A percentile compares a stretch with the other conserved stretches of the same genome.
These are phyloP conservation scores for Lepisosteus oculatus DNA, from an alignment of 2,113 vertebrate genomes.

Conservation along the genomic window DNA sequence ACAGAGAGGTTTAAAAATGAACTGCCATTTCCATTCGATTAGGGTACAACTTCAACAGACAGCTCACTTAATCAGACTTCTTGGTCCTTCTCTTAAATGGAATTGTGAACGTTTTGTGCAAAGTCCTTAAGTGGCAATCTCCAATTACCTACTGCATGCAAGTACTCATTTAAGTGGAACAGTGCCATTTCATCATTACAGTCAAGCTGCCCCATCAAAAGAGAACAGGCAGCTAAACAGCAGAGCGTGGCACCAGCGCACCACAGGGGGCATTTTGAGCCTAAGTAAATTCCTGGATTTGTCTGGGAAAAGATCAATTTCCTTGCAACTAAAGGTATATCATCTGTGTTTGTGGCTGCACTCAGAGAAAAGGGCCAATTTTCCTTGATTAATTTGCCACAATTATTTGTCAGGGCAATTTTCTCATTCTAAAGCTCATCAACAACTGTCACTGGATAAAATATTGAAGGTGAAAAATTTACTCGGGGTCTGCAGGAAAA, in stretches of 20 bases:
- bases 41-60: conserved; percentile 33
- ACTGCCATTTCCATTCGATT: conserved; percentile 29
- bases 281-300: conserved; percentile 49
- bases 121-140: conserved; percentile 52
- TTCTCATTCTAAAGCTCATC: conserved; percentile 43
- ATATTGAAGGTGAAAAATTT: conserved; percentile 37
- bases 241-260: conserved; percentile 46
- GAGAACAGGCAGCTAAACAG: conserved; percentile 39
- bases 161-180: conserved; percentile 56
- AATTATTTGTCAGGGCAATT: conserved; percentile 44
- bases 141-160: conserved; percentile 56
- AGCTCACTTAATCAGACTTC: conserved; percentile 53
- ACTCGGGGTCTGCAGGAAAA: conserved; percentile 32
- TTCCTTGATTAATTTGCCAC: conserved; percentile 33
- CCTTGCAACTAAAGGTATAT: conserved; percentile 56
- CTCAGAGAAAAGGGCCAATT: conserved; percentile 25
- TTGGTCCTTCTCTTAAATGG: conserved; percentile 28
- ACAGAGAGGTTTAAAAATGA: conserved; percentile 4
- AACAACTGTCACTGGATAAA: conserved; percentile 36
- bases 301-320: conserved; percentile 48
- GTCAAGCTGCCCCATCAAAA: conserved; percentile 40
- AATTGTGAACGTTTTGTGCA: conserved; percentile 44
- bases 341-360: conserved; percentile 15
- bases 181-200: conserved; percentile 57
- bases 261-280: conserved; percentile 38